Evolutionary conservation across 2,888 invertebrate species (phyloP).

Genomic region (Oasisia sp.): DNA sequence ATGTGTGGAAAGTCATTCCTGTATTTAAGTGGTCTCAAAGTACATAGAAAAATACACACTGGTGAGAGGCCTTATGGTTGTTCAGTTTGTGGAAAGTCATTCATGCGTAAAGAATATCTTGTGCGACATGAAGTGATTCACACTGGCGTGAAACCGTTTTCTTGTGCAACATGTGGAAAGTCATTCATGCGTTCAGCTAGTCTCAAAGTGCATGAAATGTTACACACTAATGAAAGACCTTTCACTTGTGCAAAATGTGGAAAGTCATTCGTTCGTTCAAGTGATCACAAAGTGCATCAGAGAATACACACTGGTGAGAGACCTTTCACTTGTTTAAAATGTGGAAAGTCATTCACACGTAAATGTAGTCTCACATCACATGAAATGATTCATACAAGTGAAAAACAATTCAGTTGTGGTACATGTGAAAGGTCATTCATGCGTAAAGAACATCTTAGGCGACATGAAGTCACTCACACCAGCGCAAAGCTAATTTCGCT

Average conservation of each 20-base stretch:
- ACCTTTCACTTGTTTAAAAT: too few species aligned
- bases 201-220: not conserved
- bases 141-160: not conserved
- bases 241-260: not conserved
- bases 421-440: not conserved
- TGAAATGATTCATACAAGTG: not conserved
- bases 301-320: too few species aligned
- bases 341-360: not conserved
- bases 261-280: too few species aligned
- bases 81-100: not conserved
- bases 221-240: not conserved
- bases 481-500: too few species aligned
- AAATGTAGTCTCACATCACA: not conserved
- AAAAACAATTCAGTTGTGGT: not conserved
- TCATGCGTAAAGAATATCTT: not conserved
- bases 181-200: not conserved
- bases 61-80: not conserved
- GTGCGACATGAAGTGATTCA: not conserved
- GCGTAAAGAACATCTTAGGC: not conserved
- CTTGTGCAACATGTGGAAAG: not conserved
- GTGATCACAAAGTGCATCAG: too few species aligned
- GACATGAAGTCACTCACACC: too few species aligned
- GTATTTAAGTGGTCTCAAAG: not conserved
- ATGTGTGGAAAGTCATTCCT: not conserved
- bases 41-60: not conserved